phyloP scores from a whole-genome alignment of 2,888 invertebrate species.

The Caenorhabditis doughertyi region DNA sequence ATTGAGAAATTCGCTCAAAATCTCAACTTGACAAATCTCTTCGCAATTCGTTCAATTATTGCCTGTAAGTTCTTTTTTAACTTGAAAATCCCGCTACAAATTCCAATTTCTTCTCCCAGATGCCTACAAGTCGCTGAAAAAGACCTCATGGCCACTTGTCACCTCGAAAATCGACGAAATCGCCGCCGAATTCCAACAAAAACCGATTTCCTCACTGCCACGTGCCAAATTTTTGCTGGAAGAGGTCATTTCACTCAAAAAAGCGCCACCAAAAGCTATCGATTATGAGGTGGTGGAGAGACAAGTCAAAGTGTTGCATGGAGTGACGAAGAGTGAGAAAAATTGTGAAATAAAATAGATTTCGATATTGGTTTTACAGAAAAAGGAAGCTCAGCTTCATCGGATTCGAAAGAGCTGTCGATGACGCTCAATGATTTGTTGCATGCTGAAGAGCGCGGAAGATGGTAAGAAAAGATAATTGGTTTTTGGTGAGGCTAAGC shows the following conservation, averaged over 20 bases:
- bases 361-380: slow-evolving; percentile 65
- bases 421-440: slow-evolving; percentile 72
- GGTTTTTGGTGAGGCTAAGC: no score
- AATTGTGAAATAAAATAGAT: neutral
- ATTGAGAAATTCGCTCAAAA: slow-evolving; percentile 55
- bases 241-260: slow-evolving; percentile 62
- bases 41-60: slow-evolving; percentile 54
- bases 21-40: slow-evolving; percentile 64
- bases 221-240: slow-evolving; percentile 68
- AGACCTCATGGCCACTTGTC: slow-evolving; percentile 51
- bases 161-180: slow-evolving; percentile 56
- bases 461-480: slow-evolving; percentile 65
- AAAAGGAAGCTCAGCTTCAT: slow-evolving; percentile 43
- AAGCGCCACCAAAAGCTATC: slow-evolving; percentile 57
- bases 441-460: slow-evolving; percentile 71
- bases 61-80: slow-evolving; percentile 68
- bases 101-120: slow-evolving; percentile 83
- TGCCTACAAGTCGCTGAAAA: slow-evolving; percentile 68
- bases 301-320: slow-evolving; percentile 66
- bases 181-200: slow-evolving; percentile 32
- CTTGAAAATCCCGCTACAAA: no score
- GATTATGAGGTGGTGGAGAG: slow-evolving; percentile 64
- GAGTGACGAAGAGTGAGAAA: slow-evolving; percentile 65
- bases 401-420: slow-evolving; percentile 64
- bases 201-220: slow-evolving; percentile 58